A percentile compares a stretch with the other conserved stretches of the same genome.
These are phyloP conservation scores for Cassiopea andromeda DNA, from an alignment of 30 jellyfish, hydroid and myxozoan genomes.

Conservation along the genomic window DNA sequence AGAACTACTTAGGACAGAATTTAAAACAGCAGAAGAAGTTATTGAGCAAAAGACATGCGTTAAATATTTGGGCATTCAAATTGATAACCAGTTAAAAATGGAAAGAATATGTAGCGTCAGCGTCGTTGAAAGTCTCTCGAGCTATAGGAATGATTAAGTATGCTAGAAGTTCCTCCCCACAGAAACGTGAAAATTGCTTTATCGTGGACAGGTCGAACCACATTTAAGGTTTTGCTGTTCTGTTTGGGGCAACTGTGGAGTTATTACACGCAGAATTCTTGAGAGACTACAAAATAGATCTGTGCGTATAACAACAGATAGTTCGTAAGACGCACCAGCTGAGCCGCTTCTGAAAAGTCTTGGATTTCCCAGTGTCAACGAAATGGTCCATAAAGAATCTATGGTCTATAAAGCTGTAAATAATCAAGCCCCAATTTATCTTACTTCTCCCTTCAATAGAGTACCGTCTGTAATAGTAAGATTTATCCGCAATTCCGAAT, in stretches of 20 bases:
- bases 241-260: neutral
- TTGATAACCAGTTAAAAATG: neutral
- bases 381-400: neutral
- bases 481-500: neutral
- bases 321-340: conserved; percentile 1
- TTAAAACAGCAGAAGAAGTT: neutral
- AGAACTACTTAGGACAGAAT: neutral
- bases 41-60: neutral
- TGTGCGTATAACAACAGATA: neutral
- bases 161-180: neutral
- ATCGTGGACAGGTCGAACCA: neutral
- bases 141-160: neutral
- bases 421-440: neutral
- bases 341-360: neutral
- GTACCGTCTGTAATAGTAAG: neutral
- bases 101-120: neutral
- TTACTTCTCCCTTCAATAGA: neutral
- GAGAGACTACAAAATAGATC: neutral
- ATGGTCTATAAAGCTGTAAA: neutral
- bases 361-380: neutral
- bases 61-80: neutral
- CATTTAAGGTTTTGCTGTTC: neutral
- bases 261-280: neutral
- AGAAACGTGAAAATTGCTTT: neutral
- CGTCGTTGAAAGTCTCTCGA: neutral